Evolutionary conservation across 2,888 invertebrate genomes (phyloP).

Genomic region (Hofmannophila pseudospretella): DNA sequence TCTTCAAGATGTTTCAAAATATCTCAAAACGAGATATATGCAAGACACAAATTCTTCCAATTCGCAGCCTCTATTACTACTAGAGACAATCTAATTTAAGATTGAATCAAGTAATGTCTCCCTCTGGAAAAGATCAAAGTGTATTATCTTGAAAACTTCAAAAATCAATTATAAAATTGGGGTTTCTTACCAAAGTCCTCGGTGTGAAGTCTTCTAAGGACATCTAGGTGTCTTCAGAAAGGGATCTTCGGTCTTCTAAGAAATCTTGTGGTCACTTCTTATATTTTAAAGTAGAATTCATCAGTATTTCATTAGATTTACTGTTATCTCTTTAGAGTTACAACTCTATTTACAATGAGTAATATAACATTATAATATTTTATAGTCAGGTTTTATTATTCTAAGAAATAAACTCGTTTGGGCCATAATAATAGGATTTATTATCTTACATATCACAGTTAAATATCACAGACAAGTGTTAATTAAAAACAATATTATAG

Average conservation of each 20-base stretch:
- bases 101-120: conserved; percentile 14
- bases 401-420: no score
- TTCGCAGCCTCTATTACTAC: conserved; percentile 13
- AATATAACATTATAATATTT: no score
- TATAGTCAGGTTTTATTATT: no score
- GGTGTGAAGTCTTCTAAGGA: conserved; percentile 16
- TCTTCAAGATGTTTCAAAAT: not conserved
- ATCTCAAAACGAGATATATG: not conserved
- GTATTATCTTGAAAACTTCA: conserved; percentile 48
- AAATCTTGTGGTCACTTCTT: conserved; percentile 11
- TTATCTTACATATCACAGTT: conserved; percentile 15
- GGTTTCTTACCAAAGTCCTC: conserved; percentile 35
- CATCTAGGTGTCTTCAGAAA: not conserved
- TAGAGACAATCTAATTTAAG: conserved; percentile 5
- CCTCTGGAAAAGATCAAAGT: conserved; percentile 69
- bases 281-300: conserved; percentile 4
- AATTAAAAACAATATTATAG: no score
- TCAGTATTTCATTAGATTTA: no score
- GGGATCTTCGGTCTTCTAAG: not conserved
- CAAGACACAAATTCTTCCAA: conserved; percentile 10
- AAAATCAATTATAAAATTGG: conserved; percentile 16
- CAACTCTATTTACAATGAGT: no score
- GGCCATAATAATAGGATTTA: no score
- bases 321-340: no score
- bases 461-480: conserved; percentile 8